These are phyloP conservation scores for Lacerta bilineata DNA, from an alignment of 2,797 vertebrate species.

Conservation along the genomic window DNA sequence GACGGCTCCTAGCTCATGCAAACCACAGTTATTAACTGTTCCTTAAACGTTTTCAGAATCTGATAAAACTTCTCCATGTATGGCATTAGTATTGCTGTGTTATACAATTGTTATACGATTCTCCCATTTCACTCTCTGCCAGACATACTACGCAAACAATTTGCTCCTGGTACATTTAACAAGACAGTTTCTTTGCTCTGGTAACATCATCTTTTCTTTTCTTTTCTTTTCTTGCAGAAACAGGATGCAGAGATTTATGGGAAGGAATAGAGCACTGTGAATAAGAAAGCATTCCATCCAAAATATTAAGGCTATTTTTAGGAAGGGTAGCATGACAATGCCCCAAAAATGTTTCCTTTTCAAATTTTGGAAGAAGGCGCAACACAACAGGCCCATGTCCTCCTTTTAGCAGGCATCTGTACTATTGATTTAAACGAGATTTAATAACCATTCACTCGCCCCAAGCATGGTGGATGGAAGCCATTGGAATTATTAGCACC, in stretches of 20 bases:
- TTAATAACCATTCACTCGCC: background rate
- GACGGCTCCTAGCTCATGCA: background rate
- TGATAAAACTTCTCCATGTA: slow-evolving; percentile 46
- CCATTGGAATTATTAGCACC: background rate
- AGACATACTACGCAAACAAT: slow-evolving; percentile 14
- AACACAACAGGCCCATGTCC: background rate
- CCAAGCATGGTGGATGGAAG: background rate
- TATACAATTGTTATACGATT: background rate
- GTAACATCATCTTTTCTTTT: background rate
- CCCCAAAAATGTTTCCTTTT: background rate
- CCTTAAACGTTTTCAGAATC: slow-evolving; percentile 34
- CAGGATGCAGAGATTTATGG: background rate
- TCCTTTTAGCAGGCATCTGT: background rate
- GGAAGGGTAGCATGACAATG: background rate
- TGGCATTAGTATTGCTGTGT: slow-evolving; percentile 33
- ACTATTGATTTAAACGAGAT: background rate
- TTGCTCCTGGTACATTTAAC: slow-evolving; percentile 4
- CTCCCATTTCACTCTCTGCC: slow-evolving; percentile 23
- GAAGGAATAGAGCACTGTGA: background rate
- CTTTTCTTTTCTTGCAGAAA: background rate
- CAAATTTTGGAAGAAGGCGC: background rate
- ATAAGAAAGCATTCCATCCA: background rate
- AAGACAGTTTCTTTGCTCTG: slow-evolving; percentile 7
- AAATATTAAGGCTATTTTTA: background rate
- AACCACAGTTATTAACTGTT: slow-evolving; percentile 30